phyloP scores from a whole-genome alignment of 2,888 invertebrate species.

The Nasonovia ribisnigri region DNA sequence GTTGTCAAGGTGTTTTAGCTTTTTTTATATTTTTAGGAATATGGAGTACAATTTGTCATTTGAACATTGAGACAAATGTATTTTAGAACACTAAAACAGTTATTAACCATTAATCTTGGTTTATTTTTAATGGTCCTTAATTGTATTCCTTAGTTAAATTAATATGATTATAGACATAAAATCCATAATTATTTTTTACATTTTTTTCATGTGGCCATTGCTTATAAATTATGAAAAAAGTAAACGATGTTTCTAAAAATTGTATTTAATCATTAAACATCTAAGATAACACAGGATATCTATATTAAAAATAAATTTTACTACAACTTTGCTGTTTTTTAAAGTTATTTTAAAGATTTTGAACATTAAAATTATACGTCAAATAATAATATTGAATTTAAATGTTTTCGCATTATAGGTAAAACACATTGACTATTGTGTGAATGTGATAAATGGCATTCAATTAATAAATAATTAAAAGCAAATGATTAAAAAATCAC shows the following conservation, averaged over 20 bases:
- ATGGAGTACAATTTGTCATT: background rate
- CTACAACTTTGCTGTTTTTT: background rate
- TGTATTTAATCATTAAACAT: background rate
- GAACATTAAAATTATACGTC: background rate
- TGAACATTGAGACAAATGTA: background rate
- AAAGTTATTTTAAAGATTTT: background rate
- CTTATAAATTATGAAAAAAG: background rate
- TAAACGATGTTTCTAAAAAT: background rate
- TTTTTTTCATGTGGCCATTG: background rate
- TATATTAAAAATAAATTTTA: no score
- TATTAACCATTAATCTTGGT: background rate
- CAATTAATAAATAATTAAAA: no score
- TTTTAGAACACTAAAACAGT: background rate
- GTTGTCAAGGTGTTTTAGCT: background rate
- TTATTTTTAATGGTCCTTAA: background rate
- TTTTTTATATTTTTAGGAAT: background rate
- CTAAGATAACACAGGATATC: background rate
- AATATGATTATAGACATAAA: no score
- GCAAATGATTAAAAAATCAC: no score
- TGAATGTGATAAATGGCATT: no score
- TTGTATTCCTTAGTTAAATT: no score
- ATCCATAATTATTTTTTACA: no score
- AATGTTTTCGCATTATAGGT: background rate
- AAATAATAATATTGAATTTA: background rate
- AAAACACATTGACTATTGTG: no score